These are phyloP conservation scores for Elachura formosa DNA, from an alignment of 2,113 vertebrate genomes.

Conservation along the genomic window DNA sequence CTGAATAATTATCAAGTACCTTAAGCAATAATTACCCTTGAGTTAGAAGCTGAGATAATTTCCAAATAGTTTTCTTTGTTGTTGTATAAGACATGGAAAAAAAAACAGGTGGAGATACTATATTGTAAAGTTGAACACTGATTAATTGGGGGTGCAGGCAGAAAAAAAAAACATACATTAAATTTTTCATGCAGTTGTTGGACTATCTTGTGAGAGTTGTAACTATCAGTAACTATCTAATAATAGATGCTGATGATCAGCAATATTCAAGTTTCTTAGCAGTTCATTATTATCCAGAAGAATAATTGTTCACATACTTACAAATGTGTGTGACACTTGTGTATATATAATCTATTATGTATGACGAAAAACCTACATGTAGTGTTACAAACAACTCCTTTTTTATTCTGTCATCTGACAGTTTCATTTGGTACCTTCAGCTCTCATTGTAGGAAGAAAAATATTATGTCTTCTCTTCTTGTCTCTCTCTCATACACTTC, in stretches of 20 bases:
- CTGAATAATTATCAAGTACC: background rate
- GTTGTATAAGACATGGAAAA: background rate
- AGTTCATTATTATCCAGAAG: background rate
- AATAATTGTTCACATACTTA: background rate
- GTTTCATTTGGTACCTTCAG: background rate
- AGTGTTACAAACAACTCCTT: background rate
- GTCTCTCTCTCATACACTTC: background rate
- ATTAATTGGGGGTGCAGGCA: background rate
- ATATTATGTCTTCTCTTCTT: background rate
- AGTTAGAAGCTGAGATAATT: background rate
- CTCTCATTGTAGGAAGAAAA: background rate
- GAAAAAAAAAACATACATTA: background rate
- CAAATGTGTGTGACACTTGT: background rate
- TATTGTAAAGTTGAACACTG: background rate
- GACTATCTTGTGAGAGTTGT: background rate
- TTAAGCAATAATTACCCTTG: background rate
- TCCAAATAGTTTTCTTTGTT: background rate
- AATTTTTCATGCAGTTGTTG: background rate
- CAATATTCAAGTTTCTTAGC: background rate
- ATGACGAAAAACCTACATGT: background rate
- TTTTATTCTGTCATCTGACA: background rate
- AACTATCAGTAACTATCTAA: background rate
- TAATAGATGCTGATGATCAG: background rate
- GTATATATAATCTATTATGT: background rate
- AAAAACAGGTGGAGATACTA: rapidly evolving